These are phyloP conservation scores for Calephelis virginiensis DNA, from an alignment of 1,140 invertebrate species.

Conservation along the genomic window DNA sequence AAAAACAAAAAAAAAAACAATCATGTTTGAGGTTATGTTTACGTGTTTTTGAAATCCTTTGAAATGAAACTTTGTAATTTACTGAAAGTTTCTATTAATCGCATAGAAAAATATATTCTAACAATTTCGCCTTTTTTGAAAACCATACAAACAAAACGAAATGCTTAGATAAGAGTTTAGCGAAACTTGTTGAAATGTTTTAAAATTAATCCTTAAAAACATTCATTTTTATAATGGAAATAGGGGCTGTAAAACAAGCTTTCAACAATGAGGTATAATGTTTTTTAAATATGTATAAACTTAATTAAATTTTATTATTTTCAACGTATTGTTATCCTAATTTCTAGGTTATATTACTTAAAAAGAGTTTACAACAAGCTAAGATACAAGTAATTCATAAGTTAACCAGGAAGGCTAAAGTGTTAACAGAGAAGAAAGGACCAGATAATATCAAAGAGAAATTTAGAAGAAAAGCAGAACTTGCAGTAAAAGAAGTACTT, in stretches of 20 bases:
- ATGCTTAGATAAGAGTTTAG: too few relatives aligned
- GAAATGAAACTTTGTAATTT: too few relatives aligned
- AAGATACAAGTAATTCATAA: constrained; percentile 67
- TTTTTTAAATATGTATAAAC: background rate
- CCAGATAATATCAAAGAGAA: constrained; percentile 56
- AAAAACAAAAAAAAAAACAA: too few relatives aligned
- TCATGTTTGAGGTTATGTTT: too few relatives aligned
- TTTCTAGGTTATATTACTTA: constrained; percentile 64
- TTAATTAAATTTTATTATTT: constrained; percentile 17
- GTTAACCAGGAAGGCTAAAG: constrained; percentile 65
- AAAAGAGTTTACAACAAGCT: constrained; percentile 64
- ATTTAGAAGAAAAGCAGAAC: constrained; percentile 58
- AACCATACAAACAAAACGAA: too few relatives aligned
- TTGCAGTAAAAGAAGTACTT: constrained; percentile 67
- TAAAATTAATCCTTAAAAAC: background rate
- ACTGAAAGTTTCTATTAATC: too few relatives aligned
- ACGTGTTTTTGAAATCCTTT: too few relatives aligned
- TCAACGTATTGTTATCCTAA: constrained; percentile 12
- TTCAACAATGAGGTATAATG: constrained; percentile 65
- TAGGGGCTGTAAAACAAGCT: constrained; percentile 68
- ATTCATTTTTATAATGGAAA: constrained; percentile 50
- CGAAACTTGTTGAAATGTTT: too few relatives aligned
- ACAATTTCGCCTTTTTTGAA: too few relatives aligned
- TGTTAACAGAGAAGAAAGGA: constrained; percentile 53
- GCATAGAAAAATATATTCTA: too few relatives aligned